Base-by-base conservation (phyloP, 92 coral and sea anemone species). In the Scolanthus callimorphus region DNA sequence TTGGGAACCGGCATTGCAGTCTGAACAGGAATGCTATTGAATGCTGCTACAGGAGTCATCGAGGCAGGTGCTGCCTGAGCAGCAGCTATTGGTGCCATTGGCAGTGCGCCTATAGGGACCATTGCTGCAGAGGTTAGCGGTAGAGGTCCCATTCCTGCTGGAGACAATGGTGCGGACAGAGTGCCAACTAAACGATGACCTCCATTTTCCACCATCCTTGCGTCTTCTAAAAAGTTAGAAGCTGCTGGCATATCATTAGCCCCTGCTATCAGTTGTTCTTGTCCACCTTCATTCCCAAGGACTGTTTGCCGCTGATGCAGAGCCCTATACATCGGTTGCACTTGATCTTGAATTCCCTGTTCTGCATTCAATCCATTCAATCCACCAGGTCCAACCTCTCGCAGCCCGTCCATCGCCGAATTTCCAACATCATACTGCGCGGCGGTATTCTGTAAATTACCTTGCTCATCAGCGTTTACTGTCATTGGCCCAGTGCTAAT, bases 321-420 rank as follows among this genome's bases (percentile, higher is more conserved):
- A 11, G 62, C 31, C 20, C 6, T 44, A 26, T 62, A 71, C 20
- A 53, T 8, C 26, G 78, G 48, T 49, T 60, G 57, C 1, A 3
- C 13, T 60, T 49, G 77, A 2, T 43, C 15, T 45, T 48, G 55
- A 4, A n/a, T 30, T 48, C 38, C 23, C 20, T 47, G 76, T 25
- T 59, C 67, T 3, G 21, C 43, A 10, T 38, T 31, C 27, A 49
- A 53, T 1, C 58, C 65, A 39, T 68, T 68, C 11, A 68, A 44
- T 20, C 65, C 75, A 1, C 75, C 65, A 15, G 75, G 65, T 1
- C 75, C 75, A 8, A 68, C 26, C 26, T 57, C 65, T 29, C 57
- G 52, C 26, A 68, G 21, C 20, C 65, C 65, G 21, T 68, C 75
- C 11, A 53, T 56, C 1, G 64, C 75, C 20, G 47, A 17, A 46